A percentile compares a stretch with the other conserved stretches of the same genome.
phyloP scores from a whole-genome alignment of 2,113 vertebrate species.

The Turnix velox region DNA sequence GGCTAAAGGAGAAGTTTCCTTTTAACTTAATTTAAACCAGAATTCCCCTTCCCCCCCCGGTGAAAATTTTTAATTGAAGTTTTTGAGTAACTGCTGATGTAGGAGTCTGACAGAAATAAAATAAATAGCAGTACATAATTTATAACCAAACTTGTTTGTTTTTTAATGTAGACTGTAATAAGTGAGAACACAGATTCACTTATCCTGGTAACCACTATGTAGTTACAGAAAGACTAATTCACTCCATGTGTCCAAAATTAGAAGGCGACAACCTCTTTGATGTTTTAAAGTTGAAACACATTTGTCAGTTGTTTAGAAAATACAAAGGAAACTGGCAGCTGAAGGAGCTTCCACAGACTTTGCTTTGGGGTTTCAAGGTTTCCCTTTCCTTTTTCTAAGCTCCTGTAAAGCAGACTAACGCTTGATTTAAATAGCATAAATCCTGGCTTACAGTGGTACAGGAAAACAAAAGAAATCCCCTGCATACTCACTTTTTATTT shows the following conservation, averaged over 20 bases:
- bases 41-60: not conserved
- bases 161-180: not conserved
- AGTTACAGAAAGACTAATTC: not conserved
- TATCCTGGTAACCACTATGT: not conserved
- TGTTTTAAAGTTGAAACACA: not conserved
- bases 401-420: not conserved
- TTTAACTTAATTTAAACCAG: conserved; percentile 36
- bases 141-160: not conserved
- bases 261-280: not conserved
- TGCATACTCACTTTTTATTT: not conserved
- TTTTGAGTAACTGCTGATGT: conserved; percentile 4
- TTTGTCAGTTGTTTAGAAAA: not conserved
- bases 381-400: not conserved
- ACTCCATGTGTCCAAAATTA: not conserved
- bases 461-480: not conserved
- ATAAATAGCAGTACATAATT: not conserved
- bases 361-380: not conserved
- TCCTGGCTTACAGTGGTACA: not conserved
- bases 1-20: not conserved
- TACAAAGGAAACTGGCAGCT: not conserved
- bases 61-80: not conserved
- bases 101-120: not conserved
- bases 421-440: not conserved
- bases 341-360: not conserved
- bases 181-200: not conserved